Percentiles rank a stretch among this genome's conserved stretches.
These are phyloP conservation scores for Pemphredon lugubris DNA, from an alignment of 2,888 invertebrate genomes.

Conservation along the genomic window DNA sequence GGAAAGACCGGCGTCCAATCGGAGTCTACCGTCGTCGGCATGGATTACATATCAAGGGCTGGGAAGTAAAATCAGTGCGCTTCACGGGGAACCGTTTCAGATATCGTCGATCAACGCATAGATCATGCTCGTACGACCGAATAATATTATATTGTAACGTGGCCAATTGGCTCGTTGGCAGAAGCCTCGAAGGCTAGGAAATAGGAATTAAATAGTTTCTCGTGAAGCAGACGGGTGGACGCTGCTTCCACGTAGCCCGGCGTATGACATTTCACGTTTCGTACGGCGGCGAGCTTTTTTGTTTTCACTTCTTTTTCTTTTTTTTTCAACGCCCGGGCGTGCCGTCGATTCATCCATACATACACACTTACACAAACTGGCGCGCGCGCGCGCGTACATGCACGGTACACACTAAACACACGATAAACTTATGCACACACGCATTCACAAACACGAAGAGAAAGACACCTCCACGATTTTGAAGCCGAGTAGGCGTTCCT, in stretches of 20 bases:
- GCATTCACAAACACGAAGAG: slow-evolving; percentile 7
- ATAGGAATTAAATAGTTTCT: slow-evolving; percentile 28
- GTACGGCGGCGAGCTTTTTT: slow-evolving; percentile 27
- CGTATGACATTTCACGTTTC: slow-evolving; percentile 36
- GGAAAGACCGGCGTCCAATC: slow-evolving; percentile 31
- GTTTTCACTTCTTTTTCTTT: slow-evolving; percentile 21
- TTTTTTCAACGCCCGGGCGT: slow-evolving; percentile 18
- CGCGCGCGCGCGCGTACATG: not conserved
- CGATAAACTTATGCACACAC: slow-evolving; percentile 1
- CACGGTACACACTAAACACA: slow-evolving; percentile 10
- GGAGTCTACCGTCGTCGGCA: slow-evolving; percentile 42
- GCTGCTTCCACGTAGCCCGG: slow-evolving; percentile 43
- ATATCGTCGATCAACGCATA: not conserved
- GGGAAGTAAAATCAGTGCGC: slow-evolving; percentile 36
- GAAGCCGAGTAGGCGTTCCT: slow-evolving; percentile 60
- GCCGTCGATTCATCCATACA: slow-evolving; percentile 22
- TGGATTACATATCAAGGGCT: slow-evolving; percentile 63
- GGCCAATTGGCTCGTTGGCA: not conserved
- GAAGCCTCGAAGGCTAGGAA: not conserved
- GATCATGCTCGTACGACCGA: not conserved
- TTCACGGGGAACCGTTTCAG: slow-evolving; percentile 27
- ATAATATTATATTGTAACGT: not conserved
- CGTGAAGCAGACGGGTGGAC: slow-evolving; percentile 38
- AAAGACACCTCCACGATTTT: slow-evolving; percentile 29
- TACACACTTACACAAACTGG: slow-evolving; percentile 6